Conservation (phyloP, 2,113 vertebrate species). For the Pelecanus crispus region DNA sequence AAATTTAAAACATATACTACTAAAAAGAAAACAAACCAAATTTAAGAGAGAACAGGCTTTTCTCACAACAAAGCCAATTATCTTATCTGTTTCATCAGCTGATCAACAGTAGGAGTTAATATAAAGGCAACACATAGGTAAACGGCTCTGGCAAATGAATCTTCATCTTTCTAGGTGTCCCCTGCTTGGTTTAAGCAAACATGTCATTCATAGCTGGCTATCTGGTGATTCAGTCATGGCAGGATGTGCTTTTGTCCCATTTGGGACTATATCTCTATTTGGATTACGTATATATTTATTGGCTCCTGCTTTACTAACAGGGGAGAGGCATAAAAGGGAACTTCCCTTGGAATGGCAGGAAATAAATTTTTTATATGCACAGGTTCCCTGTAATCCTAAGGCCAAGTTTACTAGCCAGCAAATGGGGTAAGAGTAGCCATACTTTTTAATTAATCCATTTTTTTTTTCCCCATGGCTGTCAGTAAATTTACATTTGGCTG, state of each 20-base stretch:
- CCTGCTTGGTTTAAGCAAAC: background rate
- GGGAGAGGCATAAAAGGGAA: background rate
- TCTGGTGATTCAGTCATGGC: background rate
- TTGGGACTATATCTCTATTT: background rate
- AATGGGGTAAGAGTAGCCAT: background rate
- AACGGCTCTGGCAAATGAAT: background rate
- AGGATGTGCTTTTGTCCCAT: background rate
- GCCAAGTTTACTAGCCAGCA: background rate
- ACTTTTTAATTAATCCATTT: background rate
- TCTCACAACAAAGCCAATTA: background rate
- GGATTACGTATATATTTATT: background rate
- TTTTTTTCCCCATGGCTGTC: background rate
- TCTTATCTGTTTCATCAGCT: background rate
- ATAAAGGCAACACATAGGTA: background rate
- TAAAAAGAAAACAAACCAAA: background rate
- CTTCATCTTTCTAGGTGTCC: background rate
- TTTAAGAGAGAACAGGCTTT: background rate
- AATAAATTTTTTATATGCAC: background rate
- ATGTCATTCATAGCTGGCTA: background rate
- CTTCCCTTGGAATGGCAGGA: background rate
- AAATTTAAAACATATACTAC: background rate
- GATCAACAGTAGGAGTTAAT: background rate
- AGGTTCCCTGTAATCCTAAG: background rate
- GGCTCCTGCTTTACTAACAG: background rate
- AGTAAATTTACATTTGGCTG: background rate